phyloP scores from a whole-genome alignment of 2,797 vertebrate genomes.

The Podarcis siculus region DNA sequence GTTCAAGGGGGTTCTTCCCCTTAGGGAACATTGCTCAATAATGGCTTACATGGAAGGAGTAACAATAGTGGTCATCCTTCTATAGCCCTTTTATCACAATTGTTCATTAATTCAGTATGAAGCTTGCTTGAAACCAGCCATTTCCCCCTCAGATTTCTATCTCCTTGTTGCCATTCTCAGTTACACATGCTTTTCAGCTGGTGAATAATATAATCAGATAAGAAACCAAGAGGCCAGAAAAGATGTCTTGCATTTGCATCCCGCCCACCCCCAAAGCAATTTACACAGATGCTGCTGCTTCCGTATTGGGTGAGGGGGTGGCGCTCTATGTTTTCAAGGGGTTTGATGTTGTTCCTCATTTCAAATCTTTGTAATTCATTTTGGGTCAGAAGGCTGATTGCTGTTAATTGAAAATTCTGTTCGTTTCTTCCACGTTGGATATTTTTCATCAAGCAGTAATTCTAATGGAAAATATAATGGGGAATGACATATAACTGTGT shows the following conservation, averaged over 20 bases:
- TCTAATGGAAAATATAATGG: conserved; percentile 34
- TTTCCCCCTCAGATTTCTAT: conserved; percentile 25
- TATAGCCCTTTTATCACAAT: background rate
- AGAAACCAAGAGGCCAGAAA: conserved; percentile 48
- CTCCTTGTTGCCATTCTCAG: conserved; percentile 2
- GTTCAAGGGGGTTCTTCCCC: background rate
- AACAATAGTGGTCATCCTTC: background rate
- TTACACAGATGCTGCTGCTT: background rate
- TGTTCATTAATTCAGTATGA: conserved; percentile 29
- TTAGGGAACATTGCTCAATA: background rate
- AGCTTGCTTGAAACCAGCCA: conserved; percentile 22
- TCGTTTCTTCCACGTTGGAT: conserved; percentile 21
- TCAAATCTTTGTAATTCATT: conserved; percentile 32
- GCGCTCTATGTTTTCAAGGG: conserved; percentile 4
- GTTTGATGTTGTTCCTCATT: conserved; percentile 32
- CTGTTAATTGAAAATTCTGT: conserved; percentile 24
- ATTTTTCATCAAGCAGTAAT: conserved; percentile 12
- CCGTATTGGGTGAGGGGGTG: background rate
- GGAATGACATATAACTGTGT: background rate
- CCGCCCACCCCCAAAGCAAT: background rate
- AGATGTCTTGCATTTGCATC: conserved; percentile 26
- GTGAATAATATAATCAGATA: conserved; percentile 33
- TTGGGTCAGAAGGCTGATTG: conserved; percentile 29
- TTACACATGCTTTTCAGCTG: conserved; percentile 34
- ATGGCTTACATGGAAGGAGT: background rate